phyloP scores from a whole-genome alignment of 2,113 vertebrate species.

The Riparia riparia region DNA sequence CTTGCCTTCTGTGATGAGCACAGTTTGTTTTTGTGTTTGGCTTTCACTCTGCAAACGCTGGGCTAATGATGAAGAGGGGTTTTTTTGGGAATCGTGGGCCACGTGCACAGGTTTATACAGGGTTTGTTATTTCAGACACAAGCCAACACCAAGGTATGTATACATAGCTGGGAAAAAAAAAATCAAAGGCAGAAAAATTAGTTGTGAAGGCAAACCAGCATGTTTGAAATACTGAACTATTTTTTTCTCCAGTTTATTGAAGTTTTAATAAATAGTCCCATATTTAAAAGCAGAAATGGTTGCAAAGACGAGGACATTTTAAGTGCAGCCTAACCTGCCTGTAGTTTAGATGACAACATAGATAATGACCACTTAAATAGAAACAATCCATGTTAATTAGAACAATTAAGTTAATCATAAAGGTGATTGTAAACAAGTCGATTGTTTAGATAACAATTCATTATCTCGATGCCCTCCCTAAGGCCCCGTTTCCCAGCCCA shows the following conservation, averaged over 20 bases:
- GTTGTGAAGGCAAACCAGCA: background rate
- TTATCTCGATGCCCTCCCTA: background rate
- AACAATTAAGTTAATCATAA: background rate
- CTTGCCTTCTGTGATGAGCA: background rate
- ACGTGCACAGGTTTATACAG: fast-evolving
- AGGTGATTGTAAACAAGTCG: background rate
- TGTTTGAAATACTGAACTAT: fast-evolving
- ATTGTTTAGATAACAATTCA: background rate
- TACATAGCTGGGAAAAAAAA: background rate
- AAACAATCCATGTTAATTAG: background rate
- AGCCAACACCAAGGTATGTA: background rate
- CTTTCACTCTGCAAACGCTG: background rate
- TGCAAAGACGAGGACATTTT: background rate
- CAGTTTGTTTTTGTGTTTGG: background rate
- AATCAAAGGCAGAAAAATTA: background rate
- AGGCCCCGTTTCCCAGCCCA: background rate
- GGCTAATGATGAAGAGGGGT: background rate
- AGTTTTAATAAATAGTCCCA: background rate
- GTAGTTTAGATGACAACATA: background rate
- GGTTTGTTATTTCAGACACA: background rate
- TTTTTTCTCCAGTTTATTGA: background rate
- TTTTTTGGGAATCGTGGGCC: fast-evolving
- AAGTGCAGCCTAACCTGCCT: background rate
- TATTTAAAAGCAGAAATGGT: background rate
- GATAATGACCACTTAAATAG: background rate